Evolutionary conservation across 2,888 invertebrate species (phyloP).

Genomic region (Lepidonotus clava): DNA sequence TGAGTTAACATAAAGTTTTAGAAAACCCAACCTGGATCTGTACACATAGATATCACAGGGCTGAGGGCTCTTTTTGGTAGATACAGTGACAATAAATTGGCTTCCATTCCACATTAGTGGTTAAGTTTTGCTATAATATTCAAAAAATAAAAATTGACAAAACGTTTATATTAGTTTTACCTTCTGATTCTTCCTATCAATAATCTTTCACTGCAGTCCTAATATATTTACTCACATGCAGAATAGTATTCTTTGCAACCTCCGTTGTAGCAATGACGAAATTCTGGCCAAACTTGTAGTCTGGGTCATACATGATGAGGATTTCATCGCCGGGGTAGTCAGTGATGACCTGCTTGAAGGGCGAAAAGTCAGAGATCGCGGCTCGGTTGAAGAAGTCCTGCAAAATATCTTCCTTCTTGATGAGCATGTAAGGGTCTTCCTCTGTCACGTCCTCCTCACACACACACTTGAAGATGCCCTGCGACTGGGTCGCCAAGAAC

Average conservation of each 20-base stretch:
- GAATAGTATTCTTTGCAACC: conserved; percentile 77
- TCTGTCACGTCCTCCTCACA: conserved; percentile 78
- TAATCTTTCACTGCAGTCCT: no score
- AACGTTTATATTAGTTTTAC: no score
- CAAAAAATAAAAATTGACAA: no score
- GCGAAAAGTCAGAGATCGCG: conserved; percentile 79
- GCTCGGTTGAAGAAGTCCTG: conserved; percentile 78
- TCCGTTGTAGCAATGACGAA: conserved; percentile 78
- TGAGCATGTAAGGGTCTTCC: conserved; percentile 76
- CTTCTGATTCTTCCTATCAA: no score
- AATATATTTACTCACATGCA: conserved; percentile 66
- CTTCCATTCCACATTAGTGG: no score
- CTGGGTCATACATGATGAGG: conserved; percentile 78
- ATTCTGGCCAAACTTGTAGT: conserved; percentile 80
- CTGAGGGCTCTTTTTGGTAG: no score
- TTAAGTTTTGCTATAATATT: no score
- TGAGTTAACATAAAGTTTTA: no score
- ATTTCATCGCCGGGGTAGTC: conserved; percentile 79
- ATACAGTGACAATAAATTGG: no score
- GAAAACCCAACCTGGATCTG: no score
- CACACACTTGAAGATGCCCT: conserved; percentile 76
- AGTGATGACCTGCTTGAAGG: conserved; percentile 77
- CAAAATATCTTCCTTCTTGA: conserved; percentile 77
- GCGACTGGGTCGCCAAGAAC: conserved; percentile 78
- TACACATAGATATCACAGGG: no score